phyloP scores from a whole-genome alignment of 2,888 invertebrate genomes.

The Lacanobia wlatinum region DNA sequence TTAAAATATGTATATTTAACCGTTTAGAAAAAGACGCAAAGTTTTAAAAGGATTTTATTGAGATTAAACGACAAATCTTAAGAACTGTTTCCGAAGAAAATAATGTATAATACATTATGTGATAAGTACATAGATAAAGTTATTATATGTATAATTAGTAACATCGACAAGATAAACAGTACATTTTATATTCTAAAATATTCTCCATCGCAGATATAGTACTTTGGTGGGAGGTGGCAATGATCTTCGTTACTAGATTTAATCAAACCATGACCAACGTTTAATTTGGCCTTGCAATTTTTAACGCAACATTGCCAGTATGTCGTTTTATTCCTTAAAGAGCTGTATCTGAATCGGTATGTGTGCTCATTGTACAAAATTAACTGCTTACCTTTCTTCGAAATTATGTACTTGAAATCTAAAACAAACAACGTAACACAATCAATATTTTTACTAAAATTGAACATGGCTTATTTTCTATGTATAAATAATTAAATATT shows the following conservation, averaged over 20 bases:
- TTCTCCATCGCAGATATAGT: constrained; percentile 31
- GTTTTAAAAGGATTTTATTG: not conserved
- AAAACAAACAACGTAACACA: not conserved
- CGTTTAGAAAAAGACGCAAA: not conserved
- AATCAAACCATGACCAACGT: constrained; percentile 1
- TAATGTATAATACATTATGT: not conserved
- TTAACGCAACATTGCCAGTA: constrained; percentile 28
- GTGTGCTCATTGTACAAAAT: constrained; percentile 24
- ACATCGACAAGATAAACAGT: not conserved
- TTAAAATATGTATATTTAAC: not conserved
- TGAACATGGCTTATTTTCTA: not conserved
- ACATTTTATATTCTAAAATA: constrained; percentile 30
- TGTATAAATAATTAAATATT: not conserved
- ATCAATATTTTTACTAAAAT: not conserved
- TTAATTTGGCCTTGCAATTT: constrained; percentile 35
- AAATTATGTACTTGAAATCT: constrained; percentile 21
- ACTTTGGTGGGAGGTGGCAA: constrained; percentile 34
- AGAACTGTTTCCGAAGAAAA: not conserved
- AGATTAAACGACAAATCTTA: not conserved
- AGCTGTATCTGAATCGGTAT: constrained; percentile 8
- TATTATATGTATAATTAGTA: not conserved
- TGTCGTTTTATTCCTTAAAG: not conserved
- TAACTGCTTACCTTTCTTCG: constrained; percentile 24
- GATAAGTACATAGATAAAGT: not conserved
- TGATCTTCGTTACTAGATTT: not conserved